phyloP scores from a whole-genome alignment of 2,888 invertebrate species.

The Scaptomyza reducta region DNA sequence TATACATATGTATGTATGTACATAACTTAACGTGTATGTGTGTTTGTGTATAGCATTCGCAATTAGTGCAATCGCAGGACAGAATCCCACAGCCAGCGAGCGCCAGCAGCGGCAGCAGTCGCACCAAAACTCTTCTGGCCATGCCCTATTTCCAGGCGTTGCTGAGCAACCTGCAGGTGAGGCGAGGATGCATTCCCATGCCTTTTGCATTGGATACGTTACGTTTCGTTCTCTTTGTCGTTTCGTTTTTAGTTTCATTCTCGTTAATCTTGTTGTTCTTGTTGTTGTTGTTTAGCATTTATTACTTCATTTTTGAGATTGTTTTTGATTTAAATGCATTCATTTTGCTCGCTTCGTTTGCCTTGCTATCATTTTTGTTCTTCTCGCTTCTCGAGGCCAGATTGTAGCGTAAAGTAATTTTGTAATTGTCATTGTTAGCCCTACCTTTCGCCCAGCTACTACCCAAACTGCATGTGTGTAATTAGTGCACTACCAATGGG shows the following conservation, averaged over 20 bases:
- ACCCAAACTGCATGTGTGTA: conserved; percentile 54
- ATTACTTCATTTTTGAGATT: conserved; percentile 47
- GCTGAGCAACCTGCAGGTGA: conserved; percentile 90
- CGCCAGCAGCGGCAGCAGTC: conserved; percentile 84
- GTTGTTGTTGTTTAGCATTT: conserved; percentile 29
- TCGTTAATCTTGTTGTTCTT: conserved; percentile 23
- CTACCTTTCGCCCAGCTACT: conserved; percentile 1
- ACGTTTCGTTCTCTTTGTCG: conserved; percentile 1
- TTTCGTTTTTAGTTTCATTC: conserved; percentile 27
- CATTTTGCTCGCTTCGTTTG: conserved; percentile 34
- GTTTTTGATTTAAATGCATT: conserved; percentile 59
- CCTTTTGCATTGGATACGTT: conserved; percentile 22
- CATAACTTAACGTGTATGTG: not conserved
- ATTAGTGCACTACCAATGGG: conserved; percentile 45
- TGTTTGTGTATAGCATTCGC: conserved; percentile 76
- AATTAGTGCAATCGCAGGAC: conserved; percentile 83
- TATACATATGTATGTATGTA: not conserved
- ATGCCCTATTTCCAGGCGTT: conserved; percentile 89
- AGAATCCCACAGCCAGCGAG: conserved; percentile 82
- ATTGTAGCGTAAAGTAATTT: conserved; percentile 34
- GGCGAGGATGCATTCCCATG: conserved; percentile 40
- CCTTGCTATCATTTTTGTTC: conserved; percentile 23
- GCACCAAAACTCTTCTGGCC: conserved; percentile 82
- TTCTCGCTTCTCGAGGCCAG: conserved; percentile 13
- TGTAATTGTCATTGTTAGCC: conserved; percentile 52